These are phyloP conservation scores for Struthio camelus DNA, from an alignment of 2,113 vertebrate genomes.

Conservation along the genomic window DNA sequence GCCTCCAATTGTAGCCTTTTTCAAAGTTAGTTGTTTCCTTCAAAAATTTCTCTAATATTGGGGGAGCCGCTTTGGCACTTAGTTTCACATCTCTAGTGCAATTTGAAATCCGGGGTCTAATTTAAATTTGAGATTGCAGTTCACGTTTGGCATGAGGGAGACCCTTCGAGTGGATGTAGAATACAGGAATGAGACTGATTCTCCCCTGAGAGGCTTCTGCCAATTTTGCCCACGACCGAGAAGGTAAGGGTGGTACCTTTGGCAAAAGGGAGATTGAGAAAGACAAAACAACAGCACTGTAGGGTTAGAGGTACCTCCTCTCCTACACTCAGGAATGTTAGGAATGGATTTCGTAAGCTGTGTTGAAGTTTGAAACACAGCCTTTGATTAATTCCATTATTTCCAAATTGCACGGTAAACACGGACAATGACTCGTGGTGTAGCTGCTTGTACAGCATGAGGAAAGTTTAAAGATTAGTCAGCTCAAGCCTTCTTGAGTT, in stretches of 20 bases:
- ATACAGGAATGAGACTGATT: background rate
- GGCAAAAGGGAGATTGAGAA: background rate
- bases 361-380: background rate
- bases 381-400: background rate
- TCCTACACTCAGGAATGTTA: background rate
- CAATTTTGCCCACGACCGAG: background rate
- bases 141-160: background rate
- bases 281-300: fast-evolving
- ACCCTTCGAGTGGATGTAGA: background rate
- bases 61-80: background rate
- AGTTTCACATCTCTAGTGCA: background rate
- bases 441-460: background rate
- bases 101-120: background rate
- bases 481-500: background rate
- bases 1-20: background rate
- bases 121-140: background rate
- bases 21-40: background rate
- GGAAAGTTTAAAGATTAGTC: slow-evolving; percentile 5
- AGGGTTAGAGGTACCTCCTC: background rate
- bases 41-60: background rate
- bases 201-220: background rate
- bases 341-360: background rate
- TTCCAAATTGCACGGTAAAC: background rate
- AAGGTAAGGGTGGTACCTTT: background rate
- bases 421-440: background rate